These are phyloP conservation scores for Pseudomyrmex sp. DNA, from an alignment of 1,140 invertebrate species.

Conservation along the genomic window DNA sequence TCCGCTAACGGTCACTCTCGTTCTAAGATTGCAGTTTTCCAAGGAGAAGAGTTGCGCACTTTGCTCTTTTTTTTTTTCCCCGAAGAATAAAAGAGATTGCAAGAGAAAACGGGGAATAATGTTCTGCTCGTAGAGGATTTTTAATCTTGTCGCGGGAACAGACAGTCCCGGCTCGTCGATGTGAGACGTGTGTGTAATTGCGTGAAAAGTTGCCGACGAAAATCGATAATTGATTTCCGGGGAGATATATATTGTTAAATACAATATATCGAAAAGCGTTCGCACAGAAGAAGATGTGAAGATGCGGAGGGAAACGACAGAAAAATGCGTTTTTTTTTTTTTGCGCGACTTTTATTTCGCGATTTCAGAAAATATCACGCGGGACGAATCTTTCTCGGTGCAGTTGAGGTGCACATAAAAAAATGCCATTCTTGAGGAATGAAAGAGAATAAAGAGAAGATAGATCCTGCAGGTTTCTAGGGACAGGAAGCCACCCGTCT, in stretches of 20 bases:
- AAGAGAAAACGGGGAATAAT: neutral
- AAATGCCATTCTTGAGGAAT: slow-evolving; percentile 42
- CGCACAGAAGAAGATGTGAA: neutral
- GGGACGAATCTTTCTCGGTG: slow-evolving; percentile 1
- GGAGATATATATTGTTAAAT: slow-evolving; percentile 29
- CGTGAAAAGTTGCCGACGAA: neutral
- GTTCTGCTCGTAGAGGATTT: neutral
- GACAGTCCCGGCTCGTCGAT: neutral
- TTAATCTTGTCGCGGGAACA: neutral
- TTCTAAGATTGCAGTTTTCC: slow-evolving; percentile 16
- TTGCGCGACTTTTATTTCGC: slow-evolving; percentile 11
- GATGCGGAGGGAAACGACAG: too few species aligned
- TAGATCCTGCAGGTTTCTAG: slow-evolving; percentile 44
- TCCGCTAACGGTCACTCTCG: neutral
- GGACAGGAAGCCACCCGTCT: slow-evolving; percentile 52
- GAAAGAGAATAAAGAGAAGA: slow-evolving; percentile 46
- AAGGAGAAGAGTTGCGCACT: neutral
- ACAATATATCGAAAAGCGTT: slow-evolving; percentile 12
- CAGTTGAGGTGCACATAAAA: slow-evolving; percentile 11
- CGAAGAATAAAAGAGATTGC: slow-evolving; percentile 7
- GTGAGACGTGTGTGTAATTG: neutral
- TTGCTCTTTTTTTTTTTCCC: too few species aligned
- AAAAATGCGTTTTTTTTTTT: neutral
- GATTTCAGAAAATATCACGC: slow-evolving; percentile 25
- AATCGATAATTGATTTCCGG: slow-evolving; percentile 12